Evolutionary conservation across 1,140 invertebrate species (phyloP).

Genomic region (Zaprionus nigranus): DNA sequence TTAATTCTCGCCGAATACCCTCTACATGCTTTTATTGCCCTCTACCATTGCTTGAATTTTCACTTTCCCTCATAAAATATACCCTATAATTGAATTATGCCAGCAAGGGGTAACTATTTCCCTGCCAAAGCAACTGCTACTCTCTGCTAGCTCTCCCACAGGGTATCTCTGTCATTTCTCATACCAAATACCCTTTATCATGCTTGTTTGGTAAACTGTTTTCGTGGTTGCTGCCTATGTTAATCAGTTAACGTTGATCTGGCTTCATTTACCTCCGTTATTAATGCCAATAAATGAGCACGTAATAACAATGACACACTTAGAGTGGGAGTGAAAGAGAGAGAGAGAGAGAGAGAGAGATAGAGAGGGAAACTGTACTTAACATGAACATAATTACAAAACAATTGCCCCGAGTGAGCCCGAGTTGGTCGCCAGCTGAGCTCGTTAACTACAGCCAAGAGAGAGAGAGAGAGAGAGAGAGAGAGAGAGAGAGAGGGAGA

Average conservation of each 20-base stretch:
- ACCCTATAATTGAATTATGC: too few relatives aligned
- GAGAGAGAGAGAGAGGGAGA: neutral
- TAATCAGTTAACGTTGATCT: constrained; percentile 75
- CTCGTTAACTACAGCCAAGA: constrained; percentile 9
- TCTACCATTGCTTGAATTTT: neutral
- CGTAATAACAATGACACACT: constrained; percentile 74
- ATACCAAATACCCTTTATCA: neutral
- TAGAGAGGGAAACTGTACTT: constrained; percentile 30
- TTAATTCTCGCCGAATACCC: too few relatives aligned
- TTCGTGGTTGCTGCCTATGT: constrained; percentile 35
- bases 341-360: neutral
- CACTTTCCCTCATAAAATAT: too few relatives aligned
- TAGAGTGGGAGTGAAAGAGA: neutral
- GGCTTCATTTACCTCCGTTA: constrained; percentile 68
- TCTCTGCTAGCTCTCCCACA: neutral
- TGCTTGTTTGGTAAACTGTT: constrained; percentile 54
- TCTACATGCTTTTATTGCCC: too few relatives aligned
- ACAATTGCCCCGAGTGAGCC: constrained; percentile 57
- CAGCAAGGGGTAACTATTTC: too few relatives aligned
- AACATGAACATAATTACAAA: constrained; percentile 70
- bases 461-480: neutral
- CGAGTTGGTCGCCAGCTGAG: constrained; percentile 2
- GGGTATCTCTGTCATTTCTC: too few relatives aligned
- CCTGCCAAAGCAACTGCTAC: too few relatives aligned
- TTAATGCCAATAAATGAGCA: constrained; percentile 76